Evolutionary conservation across 2,113 vertebrate species (phyloP).

Genomic region (Euleptes europaea): DNA sequence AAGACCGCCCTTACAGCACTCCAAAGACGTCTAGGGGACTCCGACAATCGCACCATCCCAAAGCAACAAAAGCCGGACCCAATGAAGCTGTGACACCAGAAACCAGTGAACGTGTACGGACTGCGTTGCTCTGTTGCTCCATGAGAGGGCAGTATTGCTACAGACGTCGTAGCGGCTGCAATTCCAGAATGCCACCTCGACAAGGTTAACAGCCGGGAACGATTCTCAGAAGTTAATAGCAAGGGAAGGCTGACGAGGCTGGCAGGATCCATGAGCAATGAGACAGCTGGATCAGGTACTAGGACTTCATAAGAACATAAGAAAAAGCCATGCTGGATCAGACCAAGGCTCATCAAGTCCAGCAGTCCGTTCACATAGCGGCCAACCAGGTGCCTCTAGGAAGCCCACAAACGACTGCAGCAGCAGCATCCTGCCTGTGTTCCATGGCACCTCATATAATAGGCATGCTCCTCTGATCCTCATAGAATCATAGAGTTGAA

Average conservation of each 20-base stretch:
- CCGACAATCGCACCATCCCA: background rate
- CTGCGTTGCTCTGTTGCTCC: background rate
- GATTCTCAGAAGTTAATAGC: background rate
- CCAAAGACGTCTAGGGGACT: background rate
- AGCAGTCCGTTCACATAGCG: no score
- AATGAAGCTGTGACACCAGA: background rate
- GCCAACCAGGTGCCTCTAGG: no score
- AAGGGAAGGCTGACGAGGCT: background rate
- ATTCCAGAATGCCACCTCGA: background rate
- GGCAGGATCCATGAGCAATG: background rate
- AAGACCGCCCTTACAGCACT: background rate
- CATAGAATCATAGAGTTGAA: no score
- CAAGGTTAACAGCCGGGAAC: background rate
- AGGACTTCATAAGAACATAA: no score
- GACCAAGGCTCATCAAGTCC: no score
- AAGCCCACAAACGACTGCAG: no score
- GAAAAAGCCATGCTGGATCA: no score
- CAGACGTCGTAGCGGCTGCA: no score
- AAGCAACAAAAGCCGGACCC: no score
- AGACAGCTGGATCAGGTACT: background rate
- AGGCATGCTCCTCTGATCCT: no score
- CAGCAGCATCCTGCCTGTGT: no score
- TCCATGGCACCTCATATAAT: no score
- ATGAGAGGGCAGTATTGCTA: background rate
- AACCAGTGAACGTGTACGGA: background rate